Evolutionary conservation across 2,888 invertebrate species (phyloP), one percentile per base, ranked within the genome.

Genomic region (Herminia tarsipennalis): DNA sequence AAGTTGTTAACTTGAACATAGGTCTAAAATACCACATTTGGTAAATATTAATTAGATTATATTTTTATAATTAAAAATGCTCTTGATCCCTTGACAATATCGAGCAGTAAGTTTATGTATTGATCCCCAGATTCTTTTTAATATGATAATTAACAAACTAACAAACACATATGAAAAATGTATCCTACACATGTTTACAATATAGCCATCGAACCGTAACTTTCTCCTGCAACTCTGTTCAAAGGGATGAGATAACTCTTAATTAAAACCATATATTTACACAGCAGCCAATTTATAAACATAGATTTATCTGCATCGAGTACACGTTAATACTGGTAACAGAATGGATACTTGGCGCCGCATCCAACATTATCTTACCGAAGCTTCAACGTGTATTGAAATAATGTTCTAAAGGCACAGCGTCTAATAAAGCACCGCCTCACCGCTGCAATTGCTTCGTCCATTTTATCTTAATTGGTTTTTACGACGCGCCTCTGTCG

Each of bases 401-500:
- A 35, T 35, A 42, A 42, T 22, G 34, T 29, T 24, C 17, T 43
- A 28, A 29, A 32, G 36, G 9, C 17, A 24, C 21, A 24, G 29
- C 35, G 18, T 37, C 39, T 44, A 50, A 29, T 42, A 44, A 42
- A 33, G 33, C 28, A 39, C 30, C 40, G 39, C 22, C 30, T 30
- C 28, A 39, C 30, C 40, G 39, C 22, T 35, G 38, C 38, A 45
- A 57, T 43, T 37, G 46, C 44, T 46, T 17, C 45, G 44, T 50
- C 20, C 14, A 6, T 55, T 52, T 52, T 58, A 58, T 64, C 45
- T 52, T 58, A 54, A 63, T 63, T 57, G 49, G 36, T 49, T 57
- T 53, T 62, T 46, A 66, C 41, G 44, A 50, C 17, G 39, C 16
- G 35, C 25, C 30, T 53, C 33, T 40, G 18, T 39, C 24, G 20